These are phyloP conservation scores for Peromyscus nudipes DNA, from an alignment of 2,797 vertebrate species.

Conservation along the genomic window DNA sequence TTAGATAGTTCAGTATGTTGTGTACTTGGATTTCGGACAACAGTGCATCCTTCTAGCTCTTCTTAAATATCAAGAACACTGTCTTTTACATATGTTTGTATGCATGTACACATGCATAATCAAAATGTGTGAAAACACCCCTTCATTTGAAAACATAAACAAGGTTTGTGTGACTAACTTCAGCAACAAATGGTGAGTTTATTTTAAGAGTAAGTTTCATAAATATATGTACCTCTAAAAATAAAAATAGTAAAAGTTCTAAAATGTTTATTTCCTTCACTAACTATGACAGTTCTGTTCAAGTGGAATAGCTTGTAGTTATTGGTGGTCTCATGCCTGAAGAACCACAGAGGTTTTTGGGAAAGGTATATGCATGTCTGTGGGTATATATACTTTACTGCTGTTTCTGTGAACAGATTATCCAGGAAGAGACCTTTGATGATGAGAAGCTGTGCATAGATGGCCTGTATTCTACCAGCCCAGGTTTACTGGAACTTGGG, in stretches of 20 bases:
- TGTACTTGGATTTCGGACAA: constrained; percentile 50
- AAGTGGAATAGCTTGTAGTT: constrained; percentile 77
- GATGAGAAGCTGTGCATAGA: background rate
- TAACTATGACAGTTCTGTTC: constrained; percentile 71
- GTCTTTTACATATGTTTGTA: constrained; percentile 71
- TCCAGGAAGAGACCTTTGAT: background rate
- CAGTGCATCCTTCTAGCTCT: background rate
- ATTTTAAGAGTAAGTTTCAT: constrained; percentile 79
- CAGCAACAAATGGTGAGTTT: constrained; percentile 76
- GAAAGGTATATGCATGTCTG: background rate
- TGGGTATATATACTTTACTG: background rate
- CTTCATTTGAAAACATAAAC: constrained; percentile 72
- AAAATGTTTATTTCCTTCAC: constrained; percentile 75
- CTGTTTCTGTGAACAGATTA: background rate
- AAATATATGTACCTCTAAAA: constrained; percentile 77
- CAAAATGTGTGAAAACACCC: constrained; percentile 54
- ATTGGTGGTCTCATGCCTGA: constrained; percentile 36
- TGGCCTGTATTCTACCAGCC: background rate
- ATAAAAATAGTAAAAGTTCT: constrained; percentile 74
- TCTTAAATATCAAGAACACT: constrained; percentile 58
- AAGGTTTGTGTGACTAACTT: constrained; percentile 75
- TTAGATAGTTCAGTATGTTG: constrained; percentile 37
- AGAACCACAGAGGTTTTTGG: background rate
- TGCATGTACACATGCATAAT: constrained; percentile 64
- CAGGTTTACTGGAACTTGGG: background rate